Evolutionary conservation across 2,113 vertebrate species (phyloP).

Genomic region (Mus pahari): DNA sequence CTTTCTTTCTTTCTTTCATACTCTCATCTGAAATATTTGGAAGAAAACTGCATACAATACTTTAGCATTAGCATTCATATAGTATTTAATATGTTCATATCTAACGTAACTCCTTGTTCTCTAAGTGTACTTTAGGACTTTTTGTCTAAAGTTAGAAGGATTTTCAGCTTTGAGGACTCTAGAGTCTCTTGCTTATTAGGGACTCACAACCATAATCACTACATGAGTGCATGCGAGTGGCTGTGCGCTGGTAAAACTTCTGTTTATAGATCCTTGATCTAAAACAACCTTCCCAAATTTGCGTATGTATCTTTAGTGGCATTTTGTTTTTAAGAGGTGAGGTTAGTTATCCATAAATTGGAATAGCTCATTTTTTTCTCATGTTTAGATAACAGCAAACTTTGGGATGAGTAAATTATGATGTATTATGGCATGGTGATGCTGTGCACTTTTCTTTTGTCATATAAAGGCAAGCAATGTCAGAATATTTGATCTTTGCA

Average conservation of each 20-base stretch:
- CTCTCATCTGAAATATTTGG: neutral
- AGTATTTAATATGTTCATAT: neutral
- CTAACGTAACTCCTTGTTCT: neutral
- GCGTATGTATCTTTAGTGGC: conserved; percentile 1
- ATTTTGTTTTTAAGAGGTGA: conserved; percentile 46
- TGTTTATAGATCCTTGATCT: conserved; percentile 17
- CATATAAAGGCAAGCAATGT: neutral
- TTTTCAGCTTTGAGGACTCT: neutral
- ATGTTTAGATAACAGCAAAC: conserved; percentile 9
- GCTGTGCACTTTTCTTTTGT: neutral
- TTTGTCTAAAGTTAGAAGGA: neutral
- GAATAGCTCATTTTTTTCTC: conserved; percentile 46
- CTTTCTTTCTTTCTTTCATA: no score
- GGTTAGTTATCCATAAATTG: neutral
- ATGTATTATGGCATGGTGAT: neutral
- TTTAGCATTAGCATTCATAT: neutral
- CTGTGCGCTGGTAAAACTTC: neutral
- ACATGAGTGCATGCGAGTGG: neutral
- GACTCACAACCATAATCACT: neutral
- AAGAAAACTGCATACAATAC: neutral
- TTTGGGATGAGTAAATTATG: conserved; percentile 42
- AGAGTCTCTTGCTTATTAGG: neutral
- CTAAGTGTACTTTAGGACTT: conserved; percentile 43
- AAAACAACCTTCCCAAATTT: neutral
- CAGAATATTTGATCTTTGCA: neutral